Base-by-base conservation (phyloP, 2,797 vertebrate species). In the Distichodus sexfasciatus region DNA sequence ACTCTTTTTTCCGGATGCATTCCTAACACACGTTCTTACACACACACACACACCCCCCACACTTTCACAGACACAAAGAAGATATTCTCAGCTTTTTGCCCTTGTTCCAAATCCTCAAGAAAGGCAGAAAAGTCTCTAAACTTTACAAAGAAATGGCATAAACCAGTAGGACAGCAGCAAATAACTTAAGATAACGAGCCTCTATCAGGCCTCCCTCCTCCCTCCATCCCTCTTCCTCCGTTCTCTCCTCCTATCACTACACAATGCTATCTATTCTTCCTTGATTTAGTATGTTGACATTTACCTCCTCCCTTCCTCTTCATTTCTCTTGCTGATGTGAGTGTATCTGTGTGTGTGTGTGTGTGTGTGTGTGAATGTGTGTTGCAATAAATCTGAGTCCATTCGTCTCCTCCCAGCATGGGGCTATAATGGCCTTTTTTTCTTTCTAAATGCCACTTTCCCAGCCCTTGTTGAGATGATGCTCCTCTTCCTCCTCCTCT, bases 211-310 rank as follows among this genome's bases (percentile, higher is more conserved):
- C 17, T 44, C 62, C 46, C 33, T 62, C 47, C 23, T 14, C n/a
- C 6, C 14, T 38, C 17, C 11, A 5, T 36, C 66, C 44, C 12
- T n/a, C 26, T 44, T 44, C 53, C 12, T 8, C 46, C n/a, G 31
- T 21, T 23, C 6, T 53, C 38, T 17, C 15, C 35, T 21, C 6
- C 19, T 64, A 23, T 53, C 55, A 19, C 12, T 4, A 38, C 54
- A 70, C 61, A 70, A 33, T 53, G 41, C 51, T 66, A 54, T 66
- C 61, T 60, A 19, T 66, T 36, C n/a, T 29, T 26, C 12, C 33
- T 57, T 74, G 65, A 69, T 69, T 44, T 58, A 74, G 41, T 58
- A 43, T 66, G 43, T 11, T 74, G 72, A 74, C 72, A 74, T 69
- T 64, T 74, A 74, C 58, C 51, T 66, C 66, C 61, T 54, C 38